Evolutionary conservation across 2,888 invertebrate genomes (phyloP).

Genomic region (Acheta domesticus): DNA sequence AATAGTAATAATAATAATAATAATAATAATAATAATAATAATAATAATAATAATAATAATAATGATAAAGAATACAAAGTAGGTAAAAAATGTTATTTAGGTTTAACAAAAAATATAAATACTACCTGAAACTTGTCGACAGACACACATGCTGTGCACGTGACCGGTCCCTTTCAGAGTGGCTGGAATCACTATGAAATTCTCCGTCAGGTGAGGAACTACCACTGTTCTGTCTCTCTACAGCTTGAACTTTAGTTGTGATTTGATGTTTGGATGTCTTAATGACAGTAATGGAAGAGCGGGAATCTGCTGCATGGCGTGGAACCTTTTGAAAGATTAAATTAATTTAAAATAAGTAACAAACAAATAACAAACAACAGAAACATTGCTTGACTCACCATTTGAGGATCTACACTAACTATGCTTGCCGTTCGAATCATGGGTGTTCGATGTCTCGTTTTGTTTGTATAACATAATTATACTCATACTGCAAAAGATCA

Average conservation of each 20-base stretch:
- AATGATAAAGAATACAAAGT: too few species aligned
- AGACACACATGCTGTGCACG: constrained; percentile 20
- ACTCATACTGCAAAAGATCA: constrained; percentile 83
- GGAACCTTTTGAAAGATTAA: constrained; percentile 43
- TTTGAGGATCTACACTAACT: constrained; percentile 60
- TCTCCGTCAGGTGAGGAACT: constrained; percentile 39
- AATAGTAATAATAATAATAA: too few species aligned
- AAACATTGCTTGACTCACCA: constrained; percentile 36
- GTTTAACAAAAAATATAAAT: not conserved
- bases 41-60: too few species aligned
- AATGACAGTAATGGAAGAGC: constrained; percentile 52
- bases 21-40: too few species aligned
- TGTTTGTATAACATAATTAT: constrained; percentile 73
- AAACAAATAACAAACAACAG: constrained; percentile 26
- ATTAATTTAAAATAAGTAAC: constrained; percentile 37
- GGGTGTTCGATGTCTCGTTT: constrained; percentile 70
- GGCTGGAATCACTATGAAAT: constrained; percentile 38
- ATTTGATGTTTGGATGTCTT: constrained; percentile 53
- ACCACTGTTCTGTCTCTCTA: constrained; percentile 35
- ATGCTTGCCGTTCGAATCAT: constrained; percentile 69
- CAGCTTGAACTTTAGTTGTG: constrained; percentile 39
- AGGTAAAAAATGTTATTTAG: too few species aligned
- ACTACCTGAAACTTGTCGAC: constrained; percentile 25
- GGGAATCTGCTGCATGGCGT: constrained; percentile 52
- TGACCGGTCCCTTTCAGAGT: constrained; percentile 28